Evolutionary conservation across 2,888 invertebrate genomes (phyloP).

Genomic region (Axea sp.): DNA sequence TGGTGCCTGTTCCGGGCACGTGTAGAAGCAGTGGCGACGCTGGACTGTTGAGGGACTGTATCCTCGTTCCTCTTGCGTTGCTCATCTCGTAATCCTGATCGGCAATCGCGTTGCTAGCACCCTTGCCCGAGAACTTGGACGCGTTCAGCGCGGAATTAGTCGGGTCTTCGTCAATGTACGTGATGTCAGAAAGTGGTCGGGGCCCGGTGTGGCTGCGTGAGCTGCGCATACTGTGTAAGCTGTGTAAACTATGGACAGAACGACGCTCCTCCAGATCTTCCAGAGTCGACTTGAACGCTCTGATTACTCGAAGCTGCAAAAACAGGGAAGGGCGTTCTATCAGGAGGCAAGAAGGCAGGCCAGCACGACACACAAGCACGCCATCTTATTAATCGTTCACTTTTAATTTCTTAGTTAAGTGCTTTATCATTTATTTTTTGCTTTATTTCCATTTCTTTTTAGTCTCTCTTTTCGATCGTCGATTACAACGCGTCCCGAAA

Average conservation of each 20-base stretch:
- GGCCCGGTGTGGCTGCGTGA: conserved; percentile 88
- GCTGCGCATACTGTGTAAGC: conserved; percentile 91
- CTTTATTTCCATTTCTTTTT: neutral
- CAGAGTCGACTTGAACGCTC: conserved; percentile 99
- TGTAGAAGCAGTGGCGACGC: conserved; percentile 76
- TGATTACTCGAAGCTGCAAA: conserved; percentile 99
- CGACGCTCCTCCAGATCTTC: conserved; percentile 99
- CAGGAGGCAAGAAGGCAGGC: conserved; percentile 78
- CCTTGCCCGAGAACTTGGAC: conserved; percentile 79
- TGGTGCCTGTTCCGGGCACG: conserved; percentile 74
- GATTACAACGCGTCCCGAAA: neutral
- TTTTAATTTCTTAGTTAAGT: conserved; percentile 44
- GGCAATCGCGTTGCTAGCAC: conserved; percentile 86
- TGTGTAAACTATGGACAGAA: conserved; percentile 98
- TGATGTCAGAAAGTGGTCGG: conserved; percentile 90
- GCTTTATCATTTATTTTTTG: conserved; percentile 13
- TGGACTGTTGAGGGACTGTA: conserved; percentile 73
- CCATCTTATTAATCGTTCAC: conserved; percentile 65
- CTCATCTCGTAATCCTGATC: conserved; percentile 84
- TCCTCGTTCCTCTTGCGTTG: conserved; percentile 70
- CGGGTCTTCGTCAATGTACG: conserved; percentile 88
- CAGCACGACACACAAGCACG: conserved; percentile 77
- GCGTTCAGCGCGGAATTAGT: conserved; percentile 79
- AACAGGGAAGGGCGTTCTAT: conserved; percentile 82
- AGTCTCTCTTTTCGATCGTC: neutral